Percentiles rank a stretch among this genome's conserved stretches.
Evolutionary conservation across 1,140 invertebrate species (phyloP).

Genomic region (Nasonia vitripennis): DNA sequence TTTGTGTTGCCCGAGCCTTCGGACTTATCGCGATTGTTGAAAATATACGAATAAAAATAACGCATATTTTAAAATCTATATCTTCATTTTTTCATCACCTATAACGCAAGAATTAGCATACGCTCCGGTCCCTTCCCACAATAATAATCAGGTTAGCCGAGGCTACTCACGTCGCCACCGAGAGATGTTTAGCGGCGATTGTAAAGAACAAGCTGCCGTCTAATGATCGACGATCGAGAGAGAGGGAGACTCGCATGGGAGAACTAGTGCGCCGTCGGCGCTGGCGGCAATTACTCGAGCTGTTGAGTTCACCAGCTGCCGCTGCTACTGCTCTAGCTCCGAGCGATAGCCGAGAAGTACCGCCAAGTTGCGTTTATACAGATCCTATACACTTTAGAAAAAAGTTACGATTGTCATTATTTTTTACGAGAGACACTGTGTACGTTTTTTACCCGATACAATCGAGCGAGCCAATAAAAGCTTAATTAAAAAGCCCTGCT

Average conservation of each 20-base stretch:
- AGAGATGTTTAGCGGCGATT: conserved; percentile 69
- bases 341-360: too few species aligned
- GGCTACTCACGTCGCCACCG: conserved; percentile 35
- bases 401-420: background rate
- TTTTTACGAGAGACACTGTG: background rate
- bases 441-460: background rate
- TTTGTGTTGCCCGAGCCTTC: background rate
- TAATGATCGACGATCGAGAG: conserved; percentile 65
- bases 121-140: background rate
- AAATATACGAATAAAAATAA: too few species aligned
- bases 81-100: too few species aligned
- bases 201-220: conserved; percentile 68
- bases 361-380: too few species aligned
- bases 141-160: background rate
- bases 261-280: background rate
- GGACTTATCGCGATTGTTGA: background rate
- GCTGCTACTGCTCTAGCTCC: background rate
- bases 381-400: background rate
- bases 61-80: background rate
- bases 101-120: background rate
- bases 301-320: conserved; percentile 50
- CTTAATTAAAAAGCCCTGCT: background rate
- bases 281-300: background rate
- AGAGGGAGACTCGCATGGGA: conserved; percentile 48
- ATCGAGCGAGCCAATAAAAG: background rate